These are phyloP conservation scores for Mycetomoellerius zeteki DNA, from an alignment of 1,140 invertebrate genomes.

Conservation along the genomic window DNA sequence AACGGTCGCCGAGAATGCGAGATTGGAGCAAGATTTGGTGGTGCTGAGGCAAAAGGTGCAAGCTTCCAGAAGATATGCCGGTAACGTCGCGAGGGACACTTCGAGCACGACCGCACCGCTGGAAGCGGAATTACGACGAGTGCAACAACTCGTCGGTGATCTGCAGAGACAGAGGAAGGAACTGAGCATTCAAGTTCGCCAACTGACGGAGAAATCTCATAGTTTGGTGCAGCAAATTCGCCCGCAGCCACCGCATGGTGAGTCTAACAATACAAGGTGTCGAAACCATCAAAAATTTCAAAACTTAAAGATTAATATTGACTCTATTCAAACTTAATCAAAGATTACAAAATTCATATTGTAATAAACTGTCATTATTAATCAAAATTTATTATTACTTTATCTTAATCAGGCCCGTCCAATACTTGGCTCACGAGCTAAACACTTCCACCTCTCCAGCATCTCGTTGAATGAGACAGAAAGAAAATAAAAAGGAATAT, in stretches of 20 bases:
- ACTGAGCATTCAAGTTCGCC: conserved; percentile 93
- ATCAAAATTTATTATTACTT: conserved; percentile 2
- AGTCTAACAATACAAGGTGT: conserved; percentile 24
- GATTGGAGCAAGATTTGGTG: conserved; percentile 95
- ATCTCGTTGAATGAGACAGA: no score
- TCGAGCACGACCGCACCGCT: conserved; percentile 89
- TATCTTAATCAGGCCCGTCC: not conserved
- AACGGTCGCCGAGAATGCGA: conserved; percentile 95
- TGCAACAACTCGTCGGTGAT: conserved; percentile 94
- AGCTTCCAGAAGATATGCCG: conserved; percentile 87
- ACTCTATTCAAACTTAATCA: not conserved
- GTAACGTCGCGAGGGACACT: conserved; percentile 81
- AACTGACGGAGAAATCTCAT: conserved; percentile 92
- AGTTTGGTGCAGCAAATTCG: conserved; percentile 87
- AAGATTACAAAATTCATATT: not conserved
- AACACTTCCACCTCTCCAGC: no score
- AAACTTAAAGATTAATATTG: not conserved
- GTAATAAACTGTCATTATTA: not conserved
- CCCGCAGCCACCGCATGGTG: conserved; percentile 83
- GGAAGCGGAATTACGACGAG: conserved; percentile 93
- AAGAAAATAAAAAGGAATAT: no score
- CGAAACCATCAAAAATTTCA: not conserved
- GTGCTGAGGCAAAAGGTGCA: conserved; percentile 94
- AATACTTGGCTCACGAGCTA: no score
- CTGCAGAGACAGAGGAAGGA: conserved; percentile 94